Percentiles rank a stretch among this genome's conserved stretches.
phyloP scores from a whole-genome alignment of 2,888 invertebrate genomes.

The Antheraea assamensis region DNA sequence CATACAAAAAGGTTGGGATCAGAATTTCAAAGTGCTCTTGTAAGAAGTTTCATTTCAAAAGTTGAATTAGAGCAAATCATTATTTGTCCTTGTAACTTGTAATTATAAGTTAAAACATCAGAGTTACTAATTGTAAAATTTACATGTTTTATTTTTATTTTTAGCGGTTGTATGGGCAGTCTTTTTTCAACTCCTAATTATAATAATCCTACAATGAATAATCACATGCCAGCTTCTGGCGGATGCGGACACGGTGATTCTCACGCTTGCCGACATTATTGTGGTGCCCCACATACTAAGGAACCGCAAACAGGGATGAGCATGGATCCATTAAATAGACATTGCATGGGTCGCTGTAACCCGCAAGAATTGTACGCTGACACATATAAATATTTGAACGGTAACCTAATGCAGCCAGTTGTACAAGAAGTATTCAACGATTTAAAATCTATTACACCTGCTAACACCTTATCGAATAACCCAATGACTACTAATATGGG shows the following conservation, averaged over 20 bases:
- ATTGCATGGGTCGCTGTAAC: conserved; percentile 59
- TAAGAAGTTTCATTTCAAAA: too few species aligned
- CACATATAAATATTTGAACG: conserved; percentile 65
- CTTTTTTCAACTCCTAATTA: conserved; percentile 55
- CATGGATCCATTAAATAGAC: conserved; percentile 27
- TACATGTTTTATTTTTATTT: conserved; percentile 33
- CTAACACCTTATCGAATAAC: conserved; percentile 62
- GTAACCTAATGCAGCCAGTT: conserved; percentile 69
- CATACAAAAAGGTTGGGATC: too few species aligned
- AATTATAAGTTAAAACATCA: too few species aligned
- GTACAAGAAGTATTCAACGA: conserved; percentile 72
- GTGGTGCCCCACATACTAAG: conserved; percentile 42
- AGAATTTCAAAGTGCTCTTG: too few species aligned
- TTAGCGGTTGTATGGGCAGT: conserved; percentile 76
- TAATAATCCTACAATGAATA: conserved; percentile 33
- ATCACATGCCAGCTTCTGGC: conserved; percentile 40
- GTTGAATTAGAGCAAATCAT: too few species aligned
- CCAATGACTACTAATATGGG: conserved; percentile 58
- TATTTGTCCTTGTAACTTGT: too few species aligned
- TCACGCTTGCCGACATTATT: conserved; percentile 41
- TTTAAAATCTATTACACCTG: conserved; percentile 59
- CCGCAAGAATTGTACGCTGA: conserved; percentile 64
- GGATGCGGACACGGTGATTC: conserved; percentile 50
- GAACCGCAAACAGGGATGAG: conserved; percentile 42
- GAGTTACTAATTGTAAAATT: not conserved